Evolutionary conservation across 1,140 invertebrate species (phyloP).

Genomic region (Bombus huntii): DNA sequence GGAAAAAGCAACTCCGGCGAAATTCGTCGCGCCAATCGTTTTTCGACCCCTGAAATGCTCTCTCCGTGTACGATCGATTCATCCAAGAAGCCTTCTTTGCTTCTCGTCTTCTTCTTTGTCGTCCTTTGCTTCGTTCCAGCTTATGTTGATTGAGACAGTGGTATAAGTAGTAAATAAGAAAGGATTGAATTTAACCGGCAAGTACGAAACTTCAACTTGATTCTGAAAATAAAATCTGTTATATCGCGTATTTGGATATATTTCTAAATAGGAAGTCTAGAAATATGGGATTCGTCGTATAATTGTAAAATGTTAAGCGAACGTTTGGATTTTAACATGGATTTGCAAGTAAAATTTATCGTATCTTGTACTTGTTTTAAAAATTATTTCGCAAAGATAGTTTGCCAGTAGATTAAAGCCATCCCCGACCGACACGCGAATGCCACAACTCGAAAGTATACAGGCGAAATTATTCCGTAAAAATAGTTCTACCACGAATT

Average conservation of each 20-base stretch:
- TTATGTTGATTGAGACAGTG: background rate
- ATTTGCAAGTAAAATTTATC: too few species aligned
- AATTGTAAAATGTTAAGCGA: too few species aligned
- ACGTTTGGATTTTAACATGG: rapidly evolving
- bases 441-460: background rate
- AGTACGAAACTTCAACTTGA: background rate
- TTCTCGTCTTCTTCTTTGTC: background rate
- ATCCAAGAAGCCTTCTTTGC: too few species aligned
- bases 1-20: conserved; percentile 32
- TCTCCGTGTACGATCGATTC: background rate
- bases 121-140: rapidly evolving
- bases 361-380: too few species aligned
- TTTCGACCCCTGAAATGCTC: background rate
- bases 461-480: background rate
- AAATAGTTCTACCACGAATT: background rate
- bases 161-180: too few species aligned
- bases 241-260: too few species aligned
- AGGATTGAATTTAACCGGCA: background rate
- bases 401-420: too few species aligned
- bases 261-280: too few species aligned
- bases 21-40: conserved; percentile 37
- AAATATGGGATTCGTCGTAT: too few species aligned
- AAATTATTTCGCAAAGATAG: background rate
- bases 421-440: background rate
- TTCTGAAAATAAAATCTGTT: too few species aligned